Conservation (phyloP, 92 coral and sea anemone species). For the Paragorgia papillata region DNA sequence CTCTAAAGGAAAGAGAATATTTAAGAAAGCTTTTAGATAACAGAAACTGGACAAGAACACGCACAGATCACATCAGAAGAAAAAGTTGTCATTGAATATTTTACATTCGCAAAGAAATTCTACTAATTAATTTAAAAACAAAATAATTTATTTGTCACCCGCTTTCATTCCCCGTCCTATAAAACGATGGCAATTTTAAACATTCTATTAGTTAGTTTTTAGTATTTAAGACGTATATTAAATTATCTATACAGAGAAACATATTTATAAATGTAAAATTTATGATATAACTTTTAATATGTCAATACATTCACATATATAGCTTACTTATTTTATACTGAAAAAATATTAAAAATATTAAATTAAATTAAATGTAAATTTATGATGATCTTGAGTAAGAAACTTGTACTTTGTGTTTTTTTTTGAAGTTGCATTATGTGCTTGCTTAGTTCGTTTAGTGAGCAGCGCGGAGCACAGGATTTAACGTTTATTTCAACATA, state of each 20-base stretch:
- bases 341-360: neutral
- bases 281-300: neutral
- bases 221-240: neutral
- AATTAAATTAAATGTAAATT: neutral
- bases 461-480: too few relatives aligned
- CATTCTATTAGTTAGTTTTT: neutral
- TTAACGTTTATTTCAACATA: too few relatives aligned
- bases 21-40: constrained; percentile 66
- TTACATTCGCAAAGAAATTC: neutral
- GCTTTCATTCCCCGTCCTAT: too few relatives aligned
- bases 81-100: neutral
- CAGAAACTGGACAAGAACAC: neutral
- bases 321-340: constrained; percentile 17
- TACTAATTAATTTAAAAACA: too few relatives aligned
- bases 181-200: too few relatives aligned
- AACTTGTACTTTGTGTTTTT: neutral
- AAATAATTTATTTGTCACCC: too few relatives aligned
- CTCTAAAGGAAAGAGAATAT: constrained; percentile 90
- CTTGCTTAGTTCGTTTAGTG: too few relatives aligned
- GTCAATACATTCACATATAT: constrained; percentile 8
- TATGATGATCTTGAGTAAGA: neutral
- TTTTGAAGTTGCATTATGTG: too few relatives aligned
- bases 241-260: constrained; percentile 2
- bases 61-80: neutral
- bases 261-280: constrained; percentile 2